Conservation (phyloP, 2,797 vertebrate species). For the Takifugu rubripes region DNA sequence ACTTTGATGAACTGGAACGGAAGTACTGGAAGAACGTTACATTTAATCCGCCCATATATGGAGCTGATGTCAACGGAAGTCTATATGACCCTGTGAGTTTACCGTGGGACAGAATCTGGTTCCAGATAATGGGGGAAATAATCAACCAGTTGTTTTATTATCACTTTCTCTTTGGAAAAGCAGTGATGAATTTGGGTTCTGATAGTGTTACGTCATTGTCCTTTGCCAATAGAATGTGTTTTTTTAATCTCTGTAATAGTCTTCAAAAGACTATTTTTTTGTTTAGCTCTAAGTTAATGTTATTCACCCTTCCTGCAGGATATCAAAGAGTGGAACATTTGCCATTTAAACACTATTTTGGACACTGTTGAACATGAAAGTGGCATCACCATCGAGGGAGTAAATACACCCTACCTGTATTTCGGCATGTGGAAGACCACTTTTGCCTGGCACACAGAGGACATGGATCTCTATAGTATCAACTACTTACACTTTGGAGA, state of each 20-base stretch:
- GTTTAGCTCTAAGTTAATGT: neutral
- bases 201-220: too few relatives aligned
- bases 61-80: slow-evolving; percentile 92
- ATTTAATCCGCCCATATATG: slow-evolving; percentile 94
- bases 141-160: too few relatives aligned
- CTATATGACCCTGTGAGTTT: slow-evolving; percentile 88
- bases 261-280: too few relatives aligned
- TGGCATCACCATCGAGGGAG: slow-evolving; percentile 96
- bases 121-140: too few relatives aligned
- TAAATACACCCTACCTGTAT: slow-evolving; percentile 96
- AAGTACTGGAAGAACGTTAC: slow-evolving; percentile 99
- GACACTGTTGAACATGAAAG: slow-evolving; percentile 93
- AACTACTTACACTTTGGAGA: slow-evolving; percentile 98
- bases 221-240: too few relatives aligned
- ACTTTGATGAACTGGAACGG: slow-evolving; percentile 96
- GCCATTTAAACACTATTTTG: slow-evolving; percentile 86
- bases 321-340: slow-evolving; percentile 90
- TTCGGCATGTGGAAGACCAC: slow-evolving; percentile 99
- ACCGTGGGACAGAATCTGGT: neutral
- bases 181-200: too few relatives aligned
- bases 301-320: slow-evolving; percentile 68
- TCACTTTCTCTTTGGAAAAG: too few relatives aligned
- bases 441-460: slow-evolving; percentile 97
- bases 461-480: slow-evolving; percentile 99
- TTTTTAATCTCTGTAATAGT: too few relatives aligned